Percentiles rank a stretch among this genome's conserved stretches.
Evolutionary conservation across 2,113 vertebrate genomes (phyloP).

Genomic region (Gambusia holbrooki): DNA sequence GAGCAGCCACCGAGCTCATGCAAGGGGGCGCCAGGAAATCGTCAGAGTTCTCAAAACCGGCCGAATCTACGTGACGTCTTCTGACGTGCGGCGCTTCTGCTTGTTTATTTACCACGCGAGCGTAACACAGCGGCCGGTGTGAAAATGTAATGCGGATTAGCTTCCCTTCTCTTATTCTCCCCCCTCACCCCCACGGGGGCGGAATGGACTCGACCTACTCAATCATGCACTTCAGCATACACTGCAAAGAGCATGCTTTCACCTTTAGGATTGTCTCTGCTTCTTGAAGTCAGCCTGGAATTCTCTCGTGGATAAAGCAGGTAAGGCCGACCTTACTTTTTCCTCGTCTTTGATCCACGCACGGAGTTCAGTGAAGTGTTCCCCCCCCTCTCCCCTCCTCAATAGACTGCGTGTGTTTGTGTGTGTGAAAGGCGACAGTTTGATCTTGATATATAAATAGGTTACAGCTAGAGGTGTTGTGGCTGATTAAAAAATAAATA

Average conservation of each 20-base stretch:
- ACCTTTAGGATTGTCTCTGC: slow-evolving; percentile 81
- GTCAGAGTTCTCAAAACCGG: neutral
- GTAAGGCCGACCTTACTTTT: slow-evolving; percentile 64
- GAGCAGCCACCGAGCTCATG: slow-evolving; percentile 64
- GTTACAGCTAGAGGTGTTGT: slow-evolving; percentile 45
- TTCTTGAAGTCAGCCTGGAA: slow-evolving; percentile 77
- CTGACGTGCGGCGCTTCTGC: fast-evolving
- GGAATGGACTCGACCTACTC: slow-evolving; percentile 80
- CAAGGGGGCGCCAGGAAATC: slow-evolving; percentile 53
- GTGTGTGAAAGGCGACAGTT: slow-evolving; percentile 50
- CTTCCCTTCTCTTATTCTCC: neutral
- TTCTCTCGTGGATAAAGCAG: slow-evolving; percentile 60
- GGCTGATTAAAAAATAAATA: slow-evolving; percentile 4
- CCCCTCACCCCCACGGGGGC: slow-evolving; percentile 1
- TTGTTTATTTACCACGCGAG: fast-evolving
- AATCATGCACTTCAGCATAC: slow-evolving; percentile 84
- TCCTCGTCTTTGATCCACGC: neutral
- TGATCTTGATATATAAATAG: slow-evolving; percentile 67
- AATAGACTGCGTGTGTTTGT: slow-evolving; percentile 5
- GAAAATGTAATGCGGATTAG: too few species aligned
- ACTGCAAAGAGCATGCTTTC: slow-evolving; percentile 81
- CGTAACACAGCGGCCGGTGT: fast-evolving
- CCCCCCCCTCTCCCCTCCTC: neutral
- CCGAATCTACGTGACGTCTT: neutral
- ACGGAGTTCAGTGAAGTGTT: neutral